A percentile compares a stretch with the other conserved stretches of the same genome.
phyloP scores from a whole-genome alignment of 2,888 invertebrate genomes.

The Temnothorax rugatulus region DNA sequence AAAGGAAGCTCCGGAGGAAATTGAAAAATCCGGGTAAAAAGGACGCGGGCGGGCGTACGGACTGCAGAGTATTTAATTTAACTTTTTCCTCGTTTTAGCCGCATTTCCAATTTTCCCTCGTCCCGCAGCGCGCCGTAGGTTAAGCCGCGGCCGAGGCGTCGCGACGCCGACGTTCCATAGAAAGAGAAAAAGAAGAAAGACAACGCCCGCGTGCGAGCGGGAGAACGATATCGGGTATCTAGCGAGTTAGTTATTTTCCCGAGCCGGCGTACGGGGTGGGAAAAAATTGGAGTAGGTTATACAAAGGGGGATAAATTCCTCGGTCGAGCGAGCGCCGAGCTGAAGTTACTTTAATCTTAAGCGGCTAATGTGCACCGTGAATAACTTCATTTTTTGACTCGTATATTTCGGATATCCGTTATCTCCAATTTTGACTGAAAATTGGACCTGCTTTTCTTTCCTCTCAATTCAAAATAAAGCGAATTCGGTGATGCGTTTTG shows the following conservation, averaged over 20 bases:
- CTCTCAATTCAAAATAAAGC: not conserved
- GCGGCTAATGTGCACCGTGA: conserved; percentile 48
- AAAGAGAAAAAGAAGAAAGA: not conserved
- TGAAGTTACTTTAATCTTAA: conserved; percentile 49
- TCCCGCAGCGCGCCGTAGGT: conserved; percentile 61
- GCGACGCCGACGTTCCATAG: conserved; percentile 14
- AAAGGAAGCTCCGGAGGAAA: conserved; percentile 76
- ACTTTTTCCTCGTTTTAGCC: conserved; percentile 80
- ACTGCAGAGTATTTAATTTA: conserved; percentile 80
- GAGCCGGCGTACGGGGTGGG: conserved; percentile 5
- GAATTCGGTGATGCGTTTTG: not conserved
- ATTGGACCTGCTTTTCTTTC: not conserved
- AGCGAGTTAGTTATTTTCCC: conserved; percentile 45
- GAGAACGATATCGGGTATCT: conserved; percentile 30
- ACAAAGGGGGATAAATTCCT: conserved; percentile 42
- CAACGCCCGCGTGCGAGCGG: conserved; percentile 7
- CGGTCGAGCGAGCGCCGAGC: conserved; percentile 43
- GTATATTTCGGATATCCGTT: conserved; percentile 19
- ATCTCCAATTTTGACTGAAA: conserved; percentile 15
- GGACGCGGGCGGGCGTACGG: conserved; percentile 68
- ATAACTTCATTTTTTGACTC: conserved; percentile 41
- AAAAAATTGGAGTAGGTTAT: conserved; percentile 48
- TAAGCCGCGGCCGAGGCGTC: conserved; percentile 60
- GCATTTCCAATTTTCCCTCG: conserved; percentile 80
- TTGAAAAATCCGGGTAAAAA: conserved; percentile 82